Percentiles rank a stretch among this genome's conserved stretches.
Evolutionary conservation across 2,888 invertebrate genomes (phyloP).

Genomic region (Pseudolycoriella hygida): DNA sequence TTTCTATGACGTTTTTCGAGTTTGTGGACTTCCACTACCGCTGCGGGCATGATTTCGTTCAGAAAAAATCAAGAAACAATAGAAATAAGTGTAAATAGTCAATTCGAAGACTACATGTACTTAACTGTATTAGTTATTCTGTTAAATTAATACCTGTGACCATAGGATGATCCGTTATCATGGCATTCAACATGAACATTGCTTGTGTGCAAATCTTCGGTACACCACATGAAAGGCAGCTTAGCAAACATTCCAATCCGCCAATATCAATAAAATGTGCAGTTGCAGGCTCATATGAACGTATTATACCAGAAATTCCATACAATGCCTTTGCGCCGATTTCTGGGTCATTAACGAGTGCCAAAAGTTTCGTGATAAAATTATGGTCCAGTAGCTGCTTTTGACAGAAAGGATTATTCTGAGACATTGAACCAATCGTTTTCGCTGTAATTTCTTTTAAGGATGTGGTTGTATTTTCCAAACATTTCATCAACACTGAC

Average conservation of each 20-base stretch:
- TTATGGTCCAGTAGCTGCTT: constrained; percentile 44
- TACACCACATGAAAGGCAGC: constrained; percentile 37
- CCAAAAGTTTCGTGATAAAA: constrained; percentile 42
- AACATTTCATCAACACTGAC: constrained; percentile 45
- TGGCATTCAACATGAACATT: constrained; percentile 47
- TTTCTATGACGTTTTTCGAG: no score
- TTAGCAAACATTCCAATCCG: constrained; percentile 45
- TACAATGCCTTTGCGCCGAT: constrained; percentile 49
- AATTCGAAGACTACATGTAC: no score
- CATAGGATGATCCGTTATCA: constrained; percentile 34
- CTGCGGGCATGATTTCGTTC: no score
- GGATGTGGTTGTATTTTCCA: constrained; percentile 39
- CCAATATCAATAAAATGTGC: constrained; percentile 40
- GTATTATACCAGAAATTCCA: constrained; percentile 59
- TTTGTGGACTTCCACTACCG: no score
- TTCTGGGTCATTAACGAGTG: constrained; percentile 34
- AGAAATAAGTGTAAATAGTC: no score
- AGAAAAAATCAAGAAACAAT: no score
- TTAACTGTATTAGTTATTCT: no score
- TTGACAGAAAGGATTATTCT: constrained; percentile 77
- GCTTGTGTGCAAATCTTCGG: constrained; percentile 47
- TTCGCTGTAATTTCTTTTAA: constrained; percentile 47
- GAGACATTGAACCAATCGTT: constrained; percentile 59
- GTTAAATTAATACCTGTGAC: constrained; percentile 39
- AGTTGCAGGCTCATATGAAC: constrained; percentile 43